Evolutionary conservation across 2,113 vertebrate species (phyloP).

Genomic region (Numida meleagris): DNA sequence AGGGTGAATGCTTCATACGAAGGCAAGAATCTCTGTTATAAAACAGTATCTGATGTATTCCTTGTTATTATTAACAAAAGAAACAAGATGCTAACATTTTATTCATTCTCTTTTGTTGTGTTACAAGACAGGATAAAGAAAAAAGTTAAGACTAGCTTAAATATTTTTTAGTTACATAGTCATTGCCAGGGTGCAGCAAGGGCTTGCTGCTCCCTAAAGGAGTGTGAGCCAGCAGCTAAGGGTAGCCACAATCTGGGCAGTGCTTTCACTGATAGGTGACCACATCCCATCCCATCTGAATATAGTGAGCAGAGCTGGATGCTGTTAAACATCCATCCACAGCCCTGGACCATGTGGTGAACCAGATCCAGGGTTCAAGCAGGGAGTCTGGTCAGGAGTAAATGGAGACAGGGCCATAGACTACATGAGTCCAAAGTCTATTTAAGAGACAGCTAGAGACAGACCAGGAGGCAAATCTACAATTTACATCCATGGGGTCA

Average conservation of each 20-base stretch:
- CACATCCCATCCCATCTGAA: not conserved
- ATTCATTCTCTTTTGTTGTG: not conserved
- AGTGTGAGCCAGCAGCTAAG: not conserved
- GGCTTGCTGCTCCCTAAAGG: not conserved
- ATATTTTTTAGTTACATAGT: not conserved
- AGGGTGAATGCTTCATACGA: not conserved
- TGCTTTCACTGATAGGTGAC: not conserved
- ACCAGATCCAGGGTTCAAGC: not conserved
- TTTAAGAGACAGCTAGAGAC: not conserved
- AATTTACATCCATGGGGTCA: accelerated
- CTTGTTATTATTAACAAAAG: not conserved
- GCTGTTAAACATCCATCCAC: not conserved
- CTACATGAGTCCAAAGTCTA: not conserved
- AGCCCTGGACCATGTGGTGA: not conserved
- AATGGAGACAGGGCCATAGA: not conserved
- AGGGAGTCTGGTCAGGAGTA: not conserved
- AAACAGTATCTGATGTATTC: not conserved
- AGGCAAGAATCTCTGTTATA: not conserved
- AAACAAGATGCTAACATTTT: not conserved
- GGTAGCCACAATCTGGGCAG: not conserved
- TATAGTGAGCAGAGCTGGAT: not conserved
- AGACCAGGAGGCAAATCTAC: not conserved
- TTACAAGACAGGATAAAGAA: not conserved
- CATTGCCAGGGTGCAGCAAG: not conserved
- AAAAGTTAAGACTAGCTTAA: not conserved